Evolutionary conservation across 2,888 invertebrate genomes (phyloP), one percentile per base, ranked within the genome.

Genomic region (Scaptomyza tumidula): DNA sequence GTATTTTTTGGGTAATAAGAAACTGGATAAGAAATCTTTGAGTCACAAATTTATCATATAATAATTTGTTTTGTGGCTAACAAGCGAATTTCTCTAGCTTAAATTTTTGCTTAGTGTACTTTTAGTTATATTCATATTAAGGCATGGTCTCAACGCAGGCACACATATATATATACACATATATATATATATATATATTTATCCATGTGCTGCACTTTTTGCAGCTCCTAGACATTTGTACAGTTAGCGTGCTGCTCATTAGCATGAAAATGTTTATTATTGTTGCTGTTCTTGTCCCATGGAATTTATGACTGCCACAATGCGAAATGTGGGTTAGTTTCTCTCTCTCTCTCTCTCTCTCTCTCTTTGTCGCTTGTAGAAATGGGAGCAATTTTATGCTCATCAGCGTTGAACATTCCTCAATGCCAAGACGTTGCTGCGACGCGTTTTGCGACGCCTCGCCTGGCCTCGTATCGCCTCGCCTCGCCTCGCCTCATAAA

Each of bases 161-260:
- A 67, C 14, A 14, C 39, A 14, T 0, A 39, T 9, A 14, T 1
- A n/a, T 33, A 31, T 24, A 29, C 33, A 2, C 33, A 37, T n/a
- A 37, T 5, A 1, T 9, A 39, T 9, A 14, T 4, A 31, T 11
- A 14, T 14, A 31, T 4, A 4, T 11, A 10, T 29, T 10, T 58
- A 39, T 39, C 24, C 52, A 52, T 57, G 44, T 39, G 54, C 24
- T 63, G 63, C 63, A 63, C 44, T 66, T 64, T 43, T 58, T 57
- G 52, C 57, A 44, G 48, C 54, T 62, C 49, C 56, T 67, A 39
- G 71, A 78, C 82, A 81, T 80, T 83, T 84, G 68, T 80, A 80
- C 78, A 83, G 83, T 86, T 83, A 78, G 87, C 89, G 89, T 88
- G 83, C 60, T 65, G 89, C 83, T 83, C 83, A 83, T 83, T 83